A percentile compares a stretch with the other conserved stretches of the same genome.
Conservation (phyloP, 2,888 invertebrate species). For the Sicus ferrugineus region DNA sequence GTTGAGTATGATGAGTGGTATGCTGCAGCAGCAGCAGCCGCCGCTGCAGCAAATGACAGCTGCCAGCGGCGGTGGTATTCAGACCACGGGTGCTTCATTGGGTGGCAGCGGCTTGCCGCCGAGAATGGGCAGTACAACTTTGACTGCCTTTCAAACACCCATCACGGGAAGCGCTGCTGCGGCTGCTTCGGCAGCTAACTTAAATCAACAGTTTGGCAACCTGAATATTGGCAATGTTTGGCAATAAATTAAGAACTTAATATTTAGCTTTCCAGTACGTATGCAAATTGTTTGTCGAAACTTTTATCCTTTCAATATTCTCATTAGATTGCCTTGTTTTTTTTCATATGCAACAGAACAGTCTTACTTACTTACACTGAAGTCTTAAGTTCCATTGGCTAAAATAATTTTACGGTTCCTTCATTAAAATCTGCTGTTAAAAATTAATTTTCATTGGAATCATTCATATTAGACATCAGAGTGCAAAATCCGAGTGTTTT, state of each 20-base stretch:
- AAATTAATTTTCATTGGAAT: too few relatives aligned
- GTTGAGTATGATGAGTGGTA: slow-evolving; percentile 38
- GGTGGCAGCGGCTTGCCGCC: not conserved
- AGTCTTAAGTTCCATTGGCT: not conserved
- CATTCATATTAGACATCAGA: not conserved
- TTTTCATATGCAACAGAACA: not conserved
- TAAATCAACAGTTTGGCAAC: slow-evolving; percentile 65
- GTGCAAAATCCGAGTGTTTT: not conserved
- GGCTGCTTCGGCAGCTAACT: slow-evolving; percentile 53
- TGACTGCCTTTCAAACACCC: slow-evolving; percentile 37
- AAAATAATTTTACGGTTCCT: not conserved
- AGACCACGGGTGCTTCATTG: slow-evolving; percentile 18
- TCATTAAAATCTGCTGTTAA: too few relatives aligned
- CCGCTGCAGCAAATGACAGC: slow-evolving; percentile 42
- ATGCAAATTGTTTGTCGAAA: not conserved
- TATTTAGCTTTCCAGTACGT: slow-evolving; percentile 14
- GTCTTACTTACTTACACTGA: not conserved
- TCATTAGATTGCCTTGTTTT: slow-evolving; percentile 16
- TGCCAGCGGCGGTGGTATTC: slow-evolving; percentile 26
- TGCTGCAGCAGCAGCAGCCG: slow-evolving; percentile 41
- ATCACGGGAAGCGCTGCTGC: slow-evolving; percentile 40
- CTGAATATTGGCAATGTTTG: slow-evolving; percentile 65
- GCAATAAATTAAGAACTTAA: slow-evolving; percentile 55
- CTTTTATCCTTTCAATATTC: not conserved
- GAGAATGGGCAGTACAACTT: slow-evolving; percentile 24